These are phyloP conservation scores for Megalonaias nervosa DNA, from an alignment of 1,140 invertebrate genomes.

Conservation along the genomic window DNA sequence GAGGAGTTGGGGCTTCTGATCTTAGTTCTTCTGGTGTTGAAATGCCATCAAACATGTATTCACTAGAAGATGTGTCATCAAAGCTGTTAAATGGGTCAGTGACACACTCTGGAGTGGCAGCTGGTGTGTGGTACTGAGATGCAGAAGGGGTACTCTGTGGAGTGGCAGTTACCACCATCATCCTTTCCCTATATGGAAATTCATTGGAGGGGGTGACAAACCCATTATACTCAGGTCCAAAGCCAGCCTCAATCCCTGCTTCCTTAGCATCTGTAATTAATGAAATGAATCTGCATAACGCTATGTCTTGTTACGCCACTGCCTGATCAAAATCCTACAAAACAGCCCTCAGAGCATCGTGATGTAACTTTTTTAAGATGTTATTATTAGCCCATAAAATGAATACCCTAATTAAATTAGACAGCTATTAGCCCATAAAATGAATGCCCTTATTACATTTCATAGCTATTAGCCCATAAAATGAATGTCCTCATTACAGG, in stretches of 20 bases:
- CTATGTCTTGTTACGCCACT: too few species aligned
- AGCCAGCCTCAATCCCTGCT: slow-evolving; percentile 34
- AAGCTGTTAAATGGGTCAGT: slow-evolving; percentile 11
- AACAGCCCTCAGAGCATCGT: too few species aligned
- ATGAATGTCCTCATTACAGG: too few species aligned
- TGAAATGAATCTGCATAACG: too few species aligned
- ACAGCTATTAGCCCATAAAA: too few species aligned
- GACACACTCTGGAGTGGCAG: slow-evolving; percentile 54
- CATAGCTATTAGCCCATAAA: too few species aligned
- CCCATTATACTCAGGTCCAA: slow-evolving; percentile 36
- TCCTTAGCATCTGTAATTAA: slow-evolving; percentile 36
- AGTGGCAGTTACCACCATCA: slow-evolving; percentile 43
- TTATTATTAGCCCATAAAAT: too few species aligned
- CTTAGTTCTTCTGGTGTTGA: neutral
- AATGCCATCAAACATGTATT: neutral
- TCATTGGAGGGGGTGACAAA: slow-evolving; percentile 8
- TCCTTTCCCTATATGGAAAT: slow-evolving; percentile 10
- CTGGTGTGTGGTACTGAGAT: slow-evolving; percentile 52
- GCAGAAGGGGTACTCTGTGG: slow-evolving; percentile 26
- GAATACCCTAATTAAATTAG: too few species aligned
- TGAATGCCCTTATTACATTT: too few species aligned
- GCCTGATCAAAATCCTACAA: too few species aligned
- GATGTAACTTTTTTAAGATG: too few species aligned
- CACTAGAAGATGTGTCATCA: slow-evolving; percentile 2
- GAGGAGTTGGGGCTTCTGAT: slow-evolving; percentile 48